phyloP scores from a whole-genome alignment of 30 jellyfish, hydroid and myxozoan species.

The Turritopsis rubra region DNA sequence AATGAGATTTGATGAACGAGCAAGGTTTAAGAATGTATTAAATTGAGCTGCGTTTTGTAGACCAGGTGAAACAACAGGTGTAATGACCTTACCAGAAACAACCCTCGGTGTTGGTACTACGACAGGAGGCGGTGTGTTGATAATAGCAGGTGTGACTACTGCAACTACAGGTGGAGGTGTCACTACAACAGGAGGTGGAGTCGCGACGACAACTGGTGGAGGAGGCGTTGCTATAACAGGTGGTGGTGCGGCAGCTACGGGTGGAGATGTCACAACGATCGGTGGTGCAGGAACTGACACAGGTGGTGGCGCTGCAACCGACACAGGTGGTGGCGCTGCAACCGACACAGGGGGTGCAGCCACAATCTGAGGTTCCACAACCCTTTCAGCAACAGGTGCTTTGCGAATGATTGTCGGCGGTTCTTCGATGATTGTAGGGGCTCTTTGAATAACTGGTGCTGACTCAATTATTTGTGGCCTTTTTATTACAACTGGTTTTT shows the following conservation, averaged over 20 bases:
- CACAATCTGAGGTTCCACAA: neutral
- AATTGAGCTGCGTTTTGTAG: neutral
- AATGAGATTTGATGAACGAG: neutral
- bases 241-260: slow-evolving; percentile 5
- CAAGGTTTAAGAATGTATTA: neutral
- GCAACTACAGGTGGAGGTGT: slow-evolving; percentile 19
- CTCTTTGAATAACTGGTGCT: slow-evolving; percentile 1
- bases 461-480: neutral
- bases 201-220: slow-evolving; percentile 5
- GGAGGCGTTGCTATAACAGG: neutral
- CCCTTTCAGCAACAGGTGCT: neutral
- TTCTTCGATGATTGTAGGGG: neutral
- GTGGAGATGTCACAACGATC: neutral
- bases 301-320: neutral
- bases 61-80: neutral
- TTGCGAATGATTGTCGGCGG: neutral
- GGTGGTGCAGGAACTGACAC: neutral
- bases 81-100: too few relatives aligned
- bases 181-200: slow-evolving; percentile 9
- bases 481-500: neutral
- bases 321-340: neutral
- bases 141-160: neutral
- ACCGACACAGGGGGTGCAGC: neutral
- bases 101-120: neutral
- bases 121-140: neutral